Conservation (phyloP, 2,113 vertebrate species). For the Drymodes brunneopygia region DNA sequence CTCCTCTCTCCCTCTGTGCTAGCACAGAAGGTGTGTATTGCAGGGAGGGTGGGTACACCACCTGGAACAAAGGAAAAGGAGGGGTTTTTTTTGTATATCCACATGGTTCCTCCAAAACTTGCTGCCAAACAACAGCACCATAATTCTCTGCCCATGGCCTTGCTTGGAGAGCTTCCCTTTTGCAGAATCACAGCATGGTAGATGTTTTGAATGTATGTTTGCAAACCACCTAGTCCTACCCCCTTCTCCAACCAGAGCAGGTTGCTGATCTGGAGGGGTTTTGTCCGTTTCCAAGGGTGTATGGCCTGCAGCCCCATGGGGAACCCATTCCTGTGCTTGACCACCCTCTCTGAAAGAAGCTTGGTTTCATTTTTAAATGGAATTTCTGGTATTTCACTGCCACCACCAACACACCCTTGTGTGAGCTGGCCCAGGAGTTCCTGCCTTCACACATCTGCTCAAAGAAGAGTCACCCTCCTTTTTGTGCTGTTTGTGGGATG, state of each 20-base stretch:
- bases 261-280: neutral
- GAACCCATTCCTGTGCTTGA: neutral
- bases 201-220: neutral
- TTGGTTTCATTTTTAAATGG: neutral
- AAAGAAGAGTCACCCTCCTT: neutral
- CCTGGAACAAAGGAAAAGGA: neutral
- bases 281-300: neutral
- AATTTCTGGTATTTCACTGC: neutral
- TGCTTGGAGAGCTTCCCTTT: neutral
- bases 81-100: neutral
- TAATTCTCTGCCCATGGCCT: neutral
- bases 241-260: neutral
- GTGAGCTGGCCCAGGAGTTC: neutral
- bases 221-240: neutral
- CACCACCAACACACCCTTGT: rapidly evolving
- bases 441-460: neutral
- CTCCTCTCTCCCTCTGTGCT: neutral
- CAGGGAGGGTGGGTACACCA: rapidly evolving
- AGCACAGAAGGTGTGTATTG: neutral
- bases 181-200: neutral
- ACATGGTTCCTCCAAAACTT: neutral
- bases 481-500: neutral
- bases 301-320: neutral
- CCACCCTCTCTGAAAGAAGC: neutral
- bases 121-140: neutral